phyloP scores from a whole-genome alignment of 2,888 invertebrate genomes.

The Parasteatoda lunata region DNA sequence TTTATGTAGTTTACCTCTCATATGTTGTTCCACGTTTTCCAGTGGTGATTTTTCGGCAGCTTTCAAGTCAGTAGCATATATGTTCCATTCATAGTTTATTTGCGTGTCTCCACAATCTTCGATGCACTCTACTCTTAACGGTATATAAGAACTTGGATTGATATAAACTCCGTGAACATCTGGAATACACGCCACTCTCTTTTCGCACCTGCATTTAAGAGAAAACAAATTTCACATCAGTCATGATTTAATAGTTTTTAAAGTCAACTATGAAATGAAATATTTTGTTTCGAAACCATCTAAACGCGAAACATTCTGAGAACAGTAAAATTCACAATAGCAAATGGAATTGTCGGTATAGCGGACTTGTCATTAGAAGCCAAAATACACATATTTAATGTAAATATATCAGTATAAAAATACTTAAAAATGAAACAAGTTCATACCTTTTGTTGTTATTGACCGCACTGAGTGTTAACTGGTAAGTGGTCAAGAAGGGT shows the following conservation, averaged over 20 bases:
- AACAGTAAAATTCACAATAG: no score
- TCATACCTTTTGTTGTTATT: no score
- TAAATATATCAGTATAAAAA: no score
- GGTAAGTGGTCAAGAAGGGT: no score
- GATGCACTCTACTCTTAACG: constrained; percentile 66
- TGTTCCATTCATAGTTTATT: constrained; percentile 34
- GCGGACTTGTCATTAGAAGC: no score
- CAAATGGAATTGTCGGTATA: no score
- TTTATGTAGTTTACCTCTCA: constrained; percentile 10
- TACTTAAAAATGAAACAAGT: no score
- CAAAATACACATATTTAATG: no score
- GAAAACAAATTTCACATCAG: background rate
- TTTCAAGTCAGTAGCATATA: constrained; percentile 50
- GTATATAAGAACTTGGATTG: constrained; percentile 69
- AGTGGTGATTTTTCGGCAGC: constrained; percentile 17
- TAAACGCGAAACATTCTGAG: no score
- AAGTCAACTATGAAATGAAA: no score
- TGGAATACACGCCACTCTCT: constrained; percentile 64
- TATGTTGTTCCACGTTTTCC: constrained; percentile 38
- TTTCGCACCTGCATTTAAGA: constrained; percentile 60
- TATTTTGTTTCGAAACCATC: no score
- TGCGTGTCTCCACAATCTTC: constrained; percentile 57
- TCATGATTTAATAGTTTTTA: background rate
- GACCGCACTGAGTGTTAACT: no score
- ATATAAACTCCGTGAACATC: constrained; percentile 60